Percentiles rank a stretch among this genome's conserved stretches.
Evolutionary conservation across 2,888 invertebrate species (phyloP).

Genomic region (Limnephilus marmoratus): DNA sequence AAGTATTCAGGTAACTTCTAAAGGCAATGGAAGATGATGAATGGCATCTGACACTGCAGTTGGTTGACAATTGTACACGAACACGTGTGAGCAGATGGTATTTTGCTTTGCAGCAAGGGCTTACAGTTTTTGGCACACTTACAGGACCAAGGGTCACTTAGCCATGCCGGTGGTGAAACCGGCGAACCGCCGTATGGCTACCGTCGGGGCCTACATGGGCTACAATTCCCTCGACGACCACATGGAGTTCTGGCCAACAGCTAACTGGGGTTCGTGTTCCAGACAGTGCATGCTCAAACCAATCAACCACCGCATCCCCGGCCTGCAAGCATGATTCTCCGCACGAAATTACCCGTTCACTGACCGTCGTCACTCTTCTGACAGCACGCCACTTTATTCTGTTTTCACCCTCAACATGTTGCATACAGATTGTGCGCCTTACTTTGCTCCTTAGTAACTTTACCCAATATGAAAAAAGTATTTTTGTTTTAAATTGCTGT

Average conservation of each 20-base stretch:
- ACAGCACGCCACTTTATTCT: conserved; percentile 17
- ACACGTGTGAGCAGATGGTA: conserved; percentile 71
- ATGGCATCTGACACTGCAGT: conserved; percentile 3
- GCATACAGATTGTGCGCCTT: neutral
- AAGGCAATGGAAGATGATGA: neutral
- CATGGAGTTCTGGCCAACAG: conserved; percentile 79
- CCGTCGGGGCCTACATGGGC: conserved; percentile 75
- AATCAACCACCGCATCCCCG: conserved; percentile 33
- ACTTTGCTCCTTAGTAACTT: neutral
- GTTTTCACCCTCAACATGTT: neutral
- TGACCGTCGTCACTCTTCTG: neutral
- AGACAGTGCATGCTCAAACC: conserved; percentile 59
- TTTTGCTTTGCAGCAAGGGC: conserved; percentile 77
- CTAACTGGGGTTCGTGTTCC: conserved; percentile 79
- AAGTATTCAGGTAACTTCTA: neutral
- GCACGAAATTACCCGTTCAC: neutral
- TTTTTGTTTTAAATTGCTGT: too few species aligned
- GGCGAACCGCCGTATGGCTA: conserved; percentile 71
- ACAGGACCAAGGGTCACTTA: conserved; percentile 70
- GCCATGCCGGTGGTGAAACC: conserved; percentile 62
- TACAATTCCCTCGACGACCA: conserved; percentile 77
- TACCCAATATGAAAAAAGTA: neutral
- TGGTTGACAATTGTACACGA: conserved; percentile 22
- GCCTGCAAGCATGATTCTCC: conserved; percentile 39
- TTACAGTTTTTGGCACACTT: conserved; percentile 79